Conservation (phyloP, 2,888 invertebrate species). For the Agrotis exclamationis region DNA sequence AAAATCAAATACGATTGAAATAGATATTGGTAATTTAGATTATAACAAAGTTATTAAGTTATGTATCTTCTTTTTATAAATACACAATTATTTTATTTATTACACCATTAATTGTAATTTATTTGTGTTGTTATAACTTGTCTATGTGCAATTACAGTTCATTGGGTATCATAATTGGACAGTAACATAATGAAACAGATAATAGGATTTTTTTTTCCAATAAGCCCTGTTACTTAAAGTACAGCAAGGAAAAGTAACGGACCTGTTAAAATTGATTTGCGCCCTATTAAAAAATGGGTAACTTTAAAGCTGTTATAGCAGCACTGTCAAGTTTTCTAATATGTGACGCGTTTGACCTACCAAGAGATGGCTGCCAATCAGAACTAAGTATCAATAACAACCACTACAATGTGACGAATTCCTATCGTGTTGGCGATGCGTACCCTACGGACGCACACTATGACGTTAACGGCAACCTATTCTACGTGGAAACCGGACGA, state of each 20-base stretch:
- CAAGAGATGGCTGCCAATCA: conserved; percentile 71
- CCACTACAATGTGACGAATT: conserved; percentile 74
- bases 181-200: conserved; percentile 43
- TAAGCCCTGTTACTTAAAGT: background rate
- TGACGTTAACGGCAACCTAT: conserved; percentile 81
- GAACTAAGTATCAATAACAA: conserved; percentile 79
- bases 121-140: conserved; percentile 40
- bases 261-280: background rate
- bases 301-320: conserved; percentile 60
- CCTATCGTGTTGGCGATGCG: conserved; percentile 74
- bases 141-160: conserved; percentile 18
- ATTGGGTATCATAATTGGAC: conserved; percentile 10
- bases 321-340: conserved; percentile 63
- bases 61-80: conserved; percentile 50
- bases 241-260: conserved; percentile 16
- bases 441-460: conserved; percentile 83
- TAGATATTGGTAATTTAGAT: conserved; percentile 27
- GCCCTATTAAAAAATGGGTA: conserved; percentile 33
- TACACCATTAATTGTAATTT: conserved; percentile 33
- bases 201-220: conserved; percentile 2
- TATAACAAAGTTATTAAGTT: conserved; percentile 32
- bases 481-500: conserved; percentile 78
- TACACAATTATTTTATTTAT: conserved; percentile 52
- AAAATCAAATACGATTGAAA: conserved; percentile 31
- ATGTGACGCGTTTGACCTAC: conserved; percentile 79